Conservation (phyloP, 2,888 invertebrate species). For the Eristalinus aeneus region DNA sequence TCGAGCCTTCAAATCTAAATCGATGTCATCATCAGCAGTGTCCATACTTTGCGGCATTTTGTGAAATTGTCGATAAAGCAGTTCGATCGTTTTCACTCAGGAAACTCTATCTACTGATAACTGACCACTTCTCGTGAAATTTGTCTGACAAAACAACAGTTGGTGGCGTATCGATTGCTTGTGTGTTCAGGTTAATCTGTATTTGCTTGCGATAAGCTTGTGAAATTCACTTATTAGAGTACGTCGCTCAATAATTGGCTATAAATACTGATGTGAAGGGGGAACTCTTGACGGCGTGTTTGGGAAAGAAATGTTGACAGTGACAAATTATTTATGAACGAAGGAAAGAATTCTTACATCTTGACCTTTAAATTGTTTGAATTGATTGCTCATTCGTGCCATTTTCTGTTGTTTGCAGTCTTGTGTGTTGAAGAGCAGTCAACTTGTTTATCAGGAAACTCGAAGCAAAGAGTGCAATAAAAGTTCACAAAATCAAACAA, state of each 20-base stretch:
- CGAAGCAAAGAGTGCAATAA: no score
- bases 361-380: no score
- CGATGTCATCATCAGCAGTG: not conserved
- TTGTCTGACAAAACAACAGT: not conserved
- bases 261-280: not conserved
- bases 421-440: no score
- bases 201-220: not conserved
- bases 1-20: not conserved
- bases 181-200: not conserved
- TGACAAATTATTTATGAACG: no score
- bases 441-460: no score
- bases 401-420: no score
- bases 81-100: not conserved
- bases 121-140: not conserved
- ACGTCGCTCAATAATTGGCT: not conserved
- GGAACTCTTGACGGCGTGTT: no score
- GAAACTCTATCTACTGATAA: not conserved
- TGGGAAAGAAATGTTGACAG: no score
- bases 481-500: no score
- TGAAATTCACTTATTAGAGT: not conserved
- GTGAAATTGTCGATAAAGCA: not conserved
- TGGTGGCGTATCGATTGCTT: not conserved
- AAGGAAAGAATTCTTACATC: no score
- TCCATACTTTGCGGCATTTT: not conserved
- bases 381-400: no score